A percentile compares a stretch with the other conserved stretches of the same genome.
Conservation (phyloP, 2,113 vertebrate species). For the Hemicordylus capensis region DNA sequence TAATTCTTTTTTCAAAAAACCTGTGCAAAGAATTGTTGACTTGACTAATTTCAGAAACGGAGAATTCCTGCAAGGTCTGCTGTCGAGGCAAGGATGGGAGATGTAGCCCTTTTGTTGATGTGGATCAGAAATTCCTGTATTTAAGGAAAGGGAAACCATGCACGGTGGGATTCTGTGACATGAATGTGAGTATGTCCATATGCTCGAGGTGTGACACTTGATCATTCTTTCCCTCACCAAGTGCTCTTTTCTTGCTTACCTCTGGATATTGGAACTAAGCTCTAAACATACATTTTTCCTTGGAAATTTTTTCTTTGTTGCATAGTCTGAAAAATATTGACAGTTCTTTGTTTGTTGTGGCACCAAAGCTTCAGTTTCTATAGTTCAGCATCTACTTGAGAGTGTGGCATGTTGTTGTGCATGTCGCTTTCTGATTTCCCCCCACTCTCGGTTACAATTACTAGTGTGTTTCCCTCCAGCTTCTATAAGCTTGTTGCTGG, state of each 20-base stretch:
- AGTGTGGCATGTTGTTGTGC: no score
- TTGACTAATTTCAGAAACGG: constrained; percentile 80
- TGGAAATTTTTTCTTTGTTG: neutral
- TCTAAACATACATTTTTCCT: neutral
- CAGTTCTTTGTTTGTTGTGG: neutral
- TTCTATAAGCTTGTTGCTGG: no score
- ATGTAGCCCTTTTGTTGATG: constrained; percentile 78
- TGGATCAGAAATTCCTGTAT: constrained; percentile 75
- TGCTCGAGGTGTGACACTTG: neutral
- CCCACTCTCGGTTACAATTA: no score
- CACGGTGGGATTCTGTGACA: constrained; percentile 95
- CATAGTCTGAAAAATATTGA: neutral
- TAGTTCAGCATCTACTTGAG: neutral
- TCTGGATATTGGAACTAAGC: neutral
- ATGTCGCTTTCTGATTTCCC: no score
- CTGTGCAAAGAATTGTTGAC: neutral
- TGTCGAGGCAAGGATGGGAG: constrained; percentile 80
- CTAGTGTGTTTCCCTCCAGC: no score
- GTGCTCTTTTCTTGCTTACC: neutral
- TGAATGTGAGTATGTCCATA: constrained; percentile 77
- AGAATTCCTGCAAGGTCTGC: constrained; percentile 95
- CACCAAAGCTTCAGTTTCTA: neutral
- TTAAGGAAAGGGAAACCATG: constrained; percentile 96
- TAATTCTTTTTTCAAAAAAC: neutral
- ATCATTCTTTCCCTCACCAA: neutral